Conservation (phyloP, 2,113 vertebrate genomes). For the Dicrurus megarhynchus region DNA sequence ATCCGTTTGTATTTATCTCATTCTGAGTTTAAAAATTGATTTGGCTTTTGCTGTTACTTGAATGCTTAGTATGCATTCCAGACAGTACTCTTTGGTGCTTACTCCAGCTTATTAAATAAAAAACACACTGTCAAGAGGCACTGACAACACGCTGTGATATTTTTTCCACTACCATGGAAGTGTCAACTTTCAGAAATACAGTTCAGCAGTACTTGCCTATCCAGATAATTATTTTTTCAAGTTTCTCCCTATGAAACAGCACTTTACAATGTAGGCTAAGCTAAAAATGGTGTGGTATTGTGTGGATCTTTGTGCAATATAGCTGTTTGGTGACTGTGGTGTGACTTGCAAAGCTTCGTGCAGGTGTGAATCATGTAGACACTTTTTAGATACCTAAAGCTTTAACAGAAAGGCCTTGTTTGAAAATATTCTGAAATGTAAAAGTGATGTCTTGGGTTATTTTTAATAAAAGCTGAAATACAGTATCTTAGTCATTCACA, state of each 20-base stretch:
- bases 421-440: constrained; percentile 58
- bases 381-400: constrained; percentile 50
- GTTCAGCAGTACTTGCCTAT: constrained; percentile 31
- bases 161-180: background rate
- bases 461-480: constrained; percentile 69
- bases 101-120: background rate
- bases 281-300: constrained; percentile 66
- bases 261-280: constrained; percentile 82
- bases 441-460: constrained; percentile 3
- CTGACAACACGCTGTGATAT: background rate
- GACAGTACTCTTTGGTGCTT: constrained; percentile 4
- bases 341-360: constrained; percentile 44
- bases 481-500: background rate
- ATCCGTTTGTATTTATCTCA: background rate
- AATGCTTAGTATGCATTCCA: constrained; percentile 13
- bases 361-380: constrained; percentile 40
- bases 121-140: background rate
- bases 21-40: background rate
- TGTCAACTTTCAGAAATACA: background rate
- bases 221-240: constrained; percentile 15
- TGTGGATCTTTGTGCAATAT: constrained; percentile 78
- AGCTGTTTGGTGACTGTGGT: constrained; percentile 54
- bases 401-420: constrained; percentile 67
- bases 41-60: constrained; percentile 8
- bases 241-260: constrained; percentile 65